Evolutionary conservation across 1,140 invertebrate species (phyloP).

Genomic region (Lucilia cuprina): DNA sequence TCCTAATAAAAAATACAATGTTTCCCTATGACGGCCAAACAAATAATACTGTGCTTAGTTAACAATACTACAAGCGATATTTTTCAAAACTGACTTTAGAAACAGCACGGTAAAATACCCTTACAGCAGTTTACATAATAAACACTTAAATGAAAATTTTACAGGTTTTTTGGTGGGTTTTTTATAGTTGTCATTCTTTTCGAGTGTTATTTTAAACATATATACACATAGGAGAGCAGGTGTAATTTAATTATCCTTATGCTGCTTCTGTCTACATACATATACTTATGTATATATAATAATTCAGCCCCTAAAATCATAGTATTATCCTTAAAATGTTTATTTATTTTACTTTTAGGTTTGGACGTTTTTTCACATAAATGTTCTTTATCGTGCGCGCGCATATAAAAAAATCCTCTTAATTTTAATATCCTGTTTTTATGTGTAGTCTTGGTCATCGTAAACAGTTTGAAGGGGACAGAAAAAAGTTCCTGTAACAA

Average conservation of each 20-base stretch:
- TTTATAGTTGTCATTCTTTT: not conserved
- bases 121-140: not conserved
- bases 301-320: slow-evolving; percentile 19
- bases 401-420: not conserved
- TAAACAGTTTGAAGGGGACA: slow-evolving; percentile 23
- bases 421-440: slow-evolving; percentile 26
- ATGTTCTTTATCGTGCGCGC: not conserved
- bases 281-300: too few species aligned
- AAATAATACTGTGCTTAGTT: not conserved
- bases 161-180: not conserved
- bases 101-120: not conserved
- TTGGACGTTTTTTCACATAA: not conserved
- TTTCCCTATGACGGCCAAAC: not conserved
- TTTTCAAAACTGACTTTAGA: too few species aligned
- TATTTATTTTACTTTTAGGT: not conserved
- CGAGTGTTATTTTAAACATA: too few species aligned
- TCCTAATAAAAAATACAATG: not conserved
- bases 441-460: not conserved
- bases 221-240: not conserved
- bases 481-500: not conserved
- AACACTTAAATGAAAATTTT: not conserved
- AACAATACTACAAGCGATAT: too few species aligned
- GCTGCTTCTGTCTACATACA: not conserved
- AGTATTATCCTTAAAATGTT: not conserved
- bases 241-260: slow-evolving; percentile 30